Evolutionary conservation across 2,797 vertebrate genomes (phyloP).

Genomic region (Crenuchus spilurus): DNA sequence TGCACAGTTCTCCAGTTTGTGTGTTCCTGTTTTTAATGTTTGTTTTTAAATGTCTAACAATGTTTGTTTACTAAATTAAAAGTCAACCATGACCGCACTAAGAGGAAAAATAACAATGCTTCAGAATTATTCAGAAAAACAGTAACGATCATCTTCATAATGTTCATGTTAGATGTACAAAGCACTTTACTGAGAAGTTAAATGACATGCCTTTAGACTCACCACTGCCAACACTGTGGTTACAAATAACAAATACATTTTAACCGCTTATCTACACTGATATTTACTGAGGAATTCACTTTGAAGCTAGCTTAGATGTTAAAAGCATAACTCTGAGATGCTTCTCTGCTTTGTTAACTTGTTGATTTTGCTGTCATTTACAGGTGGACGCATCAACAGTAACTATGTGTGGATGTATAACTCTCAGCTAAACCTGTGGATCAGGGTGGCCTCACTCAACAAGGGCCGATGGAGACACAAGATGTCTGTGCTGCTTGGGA

Average conservation of each 20-base stretch:
- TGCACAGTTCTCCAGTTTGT: too few relatives aligned
- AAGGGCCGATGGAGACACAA: conserved; percentile 99
- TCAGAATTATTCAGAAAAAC: not conserved
- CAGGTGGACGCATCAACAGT: conserved; percentile 97
- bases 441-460: conserved; percentile 96
- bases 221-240: not conserved
- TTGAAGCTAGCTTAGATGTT: not conserved
- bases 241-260: not conserved
- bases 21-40: too few relatives aligned
- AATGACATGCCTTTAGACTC: not conserved
- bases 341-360: not conserved
- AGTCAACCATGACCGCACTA: too few relatives aligned
- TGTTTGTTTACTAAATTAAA: too few relatives aligned
- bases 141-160: too few relatives aligned
- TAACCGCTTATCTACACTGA: not conserved
- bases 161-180: not conserved
- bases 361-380: too few relatives aligned
- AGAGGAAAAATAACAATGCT: not conserved
- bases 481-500: conserved; percentile 97
- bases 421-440: conserved; percentile 98
- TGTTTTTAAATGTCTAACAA: too few relatives aligned
- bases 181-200: not conserved
- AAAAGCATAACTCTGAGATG: not conserved
- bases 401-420: conserved; percentile 99
- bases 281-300: not conserved